Evolutionary conservation across 2,797 vertebrate species (phyloP).

Genomic region (Enteromius paludinosus): DNA sequence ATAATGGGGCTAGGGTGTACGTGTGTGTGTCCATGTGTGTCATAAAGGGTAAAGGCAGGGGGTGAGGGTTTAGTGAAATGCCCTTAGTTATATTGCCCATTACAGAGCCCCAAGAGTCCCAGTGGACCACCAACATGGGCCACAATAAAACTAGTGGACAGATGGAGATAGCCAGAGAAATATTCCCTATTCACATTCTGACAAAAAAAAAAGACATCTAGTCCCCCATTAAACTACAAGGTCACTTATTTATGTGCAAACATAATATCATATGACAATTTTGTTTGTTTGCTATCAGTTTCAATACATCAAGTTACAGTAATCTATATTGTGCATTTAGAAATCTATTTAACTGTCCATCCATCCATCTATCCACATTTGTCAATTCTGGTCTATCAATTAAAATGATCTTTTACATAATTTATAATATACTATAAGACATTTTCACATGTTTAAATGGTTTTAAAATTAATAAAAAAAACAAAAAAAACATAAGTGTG

Average conservation of each 20-base stretch:
- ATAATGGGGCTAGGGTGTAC: slow-evolving; percentile 38
- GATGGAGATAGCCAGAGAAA: slow-evolving; percentile 58
- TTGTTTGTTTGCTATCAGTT: neutral
- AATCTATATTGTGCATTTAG: neutral
- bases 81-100: slow-evolving; percentile 57
- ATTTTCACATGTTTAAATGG: no score
- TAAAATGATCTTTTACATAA: neutral
- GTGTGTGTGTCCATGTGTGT: slow-evolving; percentile 13
- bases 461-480: neutral
- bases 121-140: slow-evolving; percentile 40
- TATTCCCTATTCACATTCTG: slow-evolving; percentile 34
- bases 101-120: slow-evolving; percentile 48
- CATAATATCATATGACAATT: slow-evolving; percentile 34
- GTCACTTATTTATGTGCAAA: slow-evolving; percentile 54
- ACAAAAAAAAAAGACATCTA: slow-evolving; percentile 43
- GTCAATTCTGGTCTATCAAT: neutral
- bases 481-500: neutral
- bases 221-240: slow-evolving; percentile 58
- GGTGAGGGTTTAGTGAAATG: slow-evolving; percentile 54
- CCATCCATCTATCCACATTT: no score
- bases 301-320: neutral
- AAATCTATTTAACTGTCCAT: neutral
- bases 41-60: slow-evolving; percentile 40
- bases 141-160: slow-evolving; percentile 61
- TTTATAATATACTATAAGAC: neutral